phyloP scores from a whole-genome alignment of 2,797 vertebrate species.

The Picus viridis region DNA sequence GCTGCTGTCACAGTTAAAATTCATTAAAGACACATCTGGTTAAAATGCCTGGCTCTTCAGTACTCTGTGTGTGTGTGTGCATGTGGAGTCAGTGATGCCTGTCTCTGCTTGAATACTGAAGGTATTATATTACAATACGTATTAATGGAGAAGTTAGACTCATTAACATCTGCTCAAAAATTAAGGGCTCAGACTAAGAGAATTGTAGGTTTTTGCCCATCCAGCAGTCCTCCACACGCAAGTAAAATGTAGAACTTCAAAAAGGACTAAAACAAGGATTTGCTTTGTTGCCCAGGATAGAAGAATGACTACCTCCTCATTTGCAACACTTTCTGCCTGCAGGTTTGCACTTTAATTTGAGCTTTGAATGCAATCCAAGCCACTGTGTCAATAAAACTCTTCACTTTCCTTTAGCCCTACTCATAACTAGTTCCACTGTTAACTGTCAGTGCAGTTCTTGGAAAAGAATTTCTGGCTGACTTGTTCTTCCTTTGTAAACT shows the following conservation, averaged over 20 bases:
- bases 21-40: not conserved
- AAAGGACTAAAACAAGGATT: not conserved
- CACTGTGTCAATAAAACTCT: constrained; percentile 9
- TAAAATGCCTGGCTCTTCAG: not conserved
- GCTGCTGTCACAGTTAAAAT: not conserved
- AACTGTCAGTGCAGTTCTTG: not conserved
- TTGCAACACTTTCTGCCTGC: not conserved
- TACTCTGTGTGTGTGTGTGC: not conserved
- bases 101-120: not conserved
- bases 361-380: not conserved
- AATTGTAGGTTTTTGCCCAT: not conserved
- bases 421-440: constrained; percentile 2
- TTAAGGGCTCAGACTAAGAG: not conserved
- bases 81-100: not conserved
- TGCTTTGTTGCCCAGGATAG: not conserved
- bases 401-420: not conserved
- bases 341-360: not conserved
- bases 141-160: not conserved
- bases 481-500: not conserved
- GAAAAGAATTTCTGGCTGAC: not conserved
- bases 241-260: not conserved
- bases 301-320: not conserved
- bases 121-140: not conserved
- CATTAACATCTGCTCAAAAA: not conserved
- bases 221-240: not conserved